A percentile compares a stretch with the other conserved stretches of the same genome.
These are phyloP conservation scores for Nasonia longicornis DNA, from an alignment of 1,140 invertebrate genomes.

Conservation along the genomic window DNA sequence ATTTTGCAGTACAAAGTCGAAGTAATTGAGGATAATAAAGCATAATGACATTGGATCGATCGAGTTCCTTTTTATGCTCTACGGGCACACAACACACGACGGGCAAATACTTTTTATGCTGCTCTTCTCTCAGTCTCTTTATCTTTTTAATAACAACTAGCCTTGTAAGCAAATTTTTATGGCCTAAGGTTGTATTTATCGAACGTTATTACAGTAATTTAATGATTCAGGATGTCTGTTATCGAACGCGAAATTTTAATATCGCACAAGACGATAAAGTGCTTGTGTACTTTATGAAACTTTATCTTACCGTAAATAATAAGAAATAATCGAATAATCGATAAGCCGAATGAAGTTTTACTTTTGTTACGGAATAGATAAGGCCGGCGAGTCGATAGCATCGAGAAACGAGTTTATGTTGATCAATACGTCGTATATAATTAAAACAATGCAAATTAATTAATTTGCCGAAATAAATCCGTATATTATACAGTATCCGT, in stretches of 20 bases:
- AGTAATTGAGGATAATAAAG: slow-evolving; percentile 46
- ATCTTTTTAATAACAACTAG: slow-evolving; percentile 35
- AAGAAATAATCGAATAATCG: background rate
- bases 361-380: slow-evolving; percentile 6
- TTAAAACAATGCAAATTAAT: slow-evolving; percentile 12
- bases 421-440: background rate
- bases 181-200: slow-evolving; percentile 24
- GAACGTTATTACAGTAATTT: slow-evolving; percentile 29
- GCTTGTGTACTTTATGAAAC: background rate
- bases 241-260: slow-evolving; percentile 20
- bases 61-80: slow-evolving; percentile 38
- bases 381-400: background rate
- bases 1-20: slow-evolving; percentile 44
- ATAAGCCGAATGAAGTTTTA: background rate
- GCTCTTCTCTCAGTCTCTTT: background rate
- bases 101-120: slow-evolving; percentile 37
- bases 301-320: slow-evolving; percentile 8
- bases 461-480: background rate
- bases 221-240: slow-evolving; percentile 16
- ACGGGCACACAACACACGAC: slow-evolving; percentile 1
- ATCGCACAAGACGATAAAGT: slow-evolving; percentile 1
- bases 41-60: slow-evolving; percentile 47
- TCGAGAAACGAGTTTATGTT: background rate
- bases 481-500: background rate
- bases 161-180: slow-evolving; percentile 35